These are phyloP conservation scores for Sternotherus odoratus DNA, from an alignment of 2,797 vertebrate species.

Conservation along the genomic window DNA sequence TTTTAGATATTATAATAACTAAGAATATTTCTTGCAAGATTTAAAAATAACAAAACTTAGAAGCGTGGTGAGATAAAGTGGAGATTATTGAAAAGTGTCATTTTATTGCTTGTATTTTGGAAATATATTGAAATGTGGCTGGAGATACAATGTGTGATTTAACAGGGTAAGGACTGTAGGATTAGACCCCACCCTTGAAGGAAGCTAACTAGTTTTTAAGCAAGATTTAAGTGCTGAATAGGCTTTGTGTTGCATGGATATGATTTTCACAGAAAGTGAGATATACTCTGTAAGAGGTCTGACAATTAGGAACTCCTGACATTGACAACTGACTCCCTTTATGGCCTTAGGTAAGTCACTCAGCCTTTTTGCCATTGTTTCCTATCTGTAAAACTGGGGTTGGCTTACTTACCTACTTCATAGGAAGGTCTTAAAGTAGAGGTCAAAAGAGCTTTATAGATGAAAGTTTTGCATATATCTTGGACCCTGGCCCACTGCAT, in stretches of 20 bases:
- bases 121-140: not conserved
- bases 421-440: not conserved
- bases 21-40: not conserved
- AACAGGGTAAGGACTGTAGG: not conserved
- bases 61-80: not conserved
- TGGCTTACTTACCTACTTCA: not conserved
- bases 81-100: not conserved
- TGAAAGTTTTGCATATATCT: not conserved
- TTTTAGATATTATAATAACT: not conserved
- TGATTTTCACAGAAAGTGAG: not conserved
- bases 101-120: too few relatives aligned
- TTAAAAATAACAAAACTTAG: not conserved
- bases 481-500: not conserved
- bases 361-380: not conserved
- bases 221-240: fast-evolving
- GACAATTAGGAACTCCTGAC: not conserved
- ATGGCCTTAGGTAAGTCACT: fast-evolving
- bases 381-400: not conserved
- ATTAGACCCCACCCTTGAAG: not conserved
- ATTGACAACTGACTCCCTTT: not conserved
- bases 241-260: fast-evolving
- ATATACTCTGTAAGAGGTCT: not conserved
- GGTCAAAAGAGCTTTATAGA: not conserved
- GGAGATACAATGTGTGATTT: not conserved
- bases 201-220: not conserved